phyloP scores from a whole-genome alignment of 2,888 invertebrate species.

The Trachelus stipa region DNA sequence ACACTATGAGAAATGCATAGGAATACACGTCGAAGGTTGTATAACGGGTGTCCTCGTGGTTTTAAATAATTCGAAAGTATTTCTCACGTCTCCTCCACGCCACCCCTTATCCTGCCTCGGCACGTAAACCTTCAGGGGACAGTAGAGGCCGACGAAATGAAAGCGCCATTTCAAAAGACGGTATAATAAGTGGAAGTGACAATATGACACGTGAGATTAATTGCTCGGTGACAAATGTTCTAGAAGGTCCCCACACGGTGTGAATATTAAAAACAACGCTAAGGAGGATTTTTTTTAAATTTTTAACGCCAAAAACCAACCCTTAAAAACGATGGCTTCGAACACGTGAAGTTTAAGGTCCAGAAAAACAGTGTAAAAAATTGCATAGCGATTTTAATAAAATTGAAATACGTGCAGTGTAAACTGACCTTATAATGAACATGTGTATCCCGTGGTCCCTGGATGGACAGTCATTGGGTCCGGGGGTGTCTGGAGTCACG shows the following conservation, averaged over 20 bases:
- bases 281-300: neutral
- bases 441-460: constrained; percentile 66
- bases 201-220: neutral
- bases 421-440: constrained; percentile 64
- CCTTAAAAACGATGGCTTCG: neutral
- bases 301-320: neutral
- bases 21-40: neutral
- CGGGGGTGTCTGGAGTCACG: constrained; percentile 26
- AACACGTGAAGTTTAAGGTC: neutral
- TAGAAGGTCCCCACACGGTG: neutral
- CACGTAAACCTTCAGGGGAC: neutral
- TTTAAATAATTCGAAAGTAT: neutral
- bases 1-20: neutral
- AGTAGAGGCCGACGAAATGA: neutral
- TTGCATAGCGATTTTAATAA: neutral
- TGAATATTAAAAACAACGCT: neutral
- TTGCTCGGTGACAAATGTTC: neutral
- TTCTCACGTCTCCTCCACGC: neutral
- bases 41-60: neutral
- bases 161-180: neutral
- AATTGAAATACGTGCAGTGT: neutral
- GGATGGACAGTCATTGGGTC: constrained; percentile 65
- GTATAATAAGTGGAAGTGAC: neutral
- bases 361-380: neutral
- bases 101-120: neutral